Evolutionary conservation across 1,140 invertebrate genomes (phyloP), one percentile per base, ranked within the genome.

Genomic region (Metopolophium dirhodum): DNA sequence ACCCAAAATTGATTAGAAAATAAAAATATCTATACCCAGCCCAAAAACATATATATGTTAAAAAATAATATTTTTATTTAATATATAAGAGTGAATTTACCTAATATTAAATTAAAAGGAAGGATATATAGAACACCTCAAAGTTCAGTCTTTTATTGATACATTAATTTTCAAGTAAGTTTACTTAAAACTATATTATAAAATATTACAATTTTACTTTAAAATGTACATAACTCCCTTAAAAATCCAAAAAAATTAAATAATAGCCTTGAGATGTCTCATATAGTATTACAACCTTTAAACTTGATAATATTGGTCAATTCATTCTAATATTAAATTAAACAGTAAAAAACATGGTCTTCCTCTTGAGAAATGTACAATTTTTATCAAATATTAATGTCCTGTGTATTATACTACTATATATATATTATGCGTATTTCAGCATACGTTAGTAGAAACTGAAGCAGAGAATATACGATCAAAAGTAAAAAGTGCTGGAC

Each of bases 401-500:
- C 20, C 61, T 30, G 9, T 37, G 20, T 90, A 26, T 1, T 51
- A 77, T 77, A 14, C 77, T 90, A 26, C 4, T 51, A 77, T 77
- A 14, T 91, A 51, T 82, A 49, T 82, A 0, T 41, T 88, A 47
- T 82, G 35, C 51, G 54, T 94, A 94, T 95, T 95, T 11, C 93
- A 96, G 96, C 96, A 96, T 93, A 95, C 95, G 18, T 94, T 96
- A 49, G 94, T 96, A 54, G 96, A 97, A 94, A 95, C 95, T 11
- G 96, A 96, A 94, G 96, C 96, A 45, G 96, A 96, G 94, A 96
- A 95, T 94, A 95, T 96, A 18, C 94, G 96, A 51, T 95, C 95
- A 51, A 95, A 96, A 23, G 96, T 96, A 41, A 95, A 95, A 35
- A 95, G 94, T 94, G 96, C 96, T 61, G 94, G 96, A 7, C 95